Conservation (phyloP, 2,113 vertebrate species). For the Hyperoodon ampullatus region DNA sequence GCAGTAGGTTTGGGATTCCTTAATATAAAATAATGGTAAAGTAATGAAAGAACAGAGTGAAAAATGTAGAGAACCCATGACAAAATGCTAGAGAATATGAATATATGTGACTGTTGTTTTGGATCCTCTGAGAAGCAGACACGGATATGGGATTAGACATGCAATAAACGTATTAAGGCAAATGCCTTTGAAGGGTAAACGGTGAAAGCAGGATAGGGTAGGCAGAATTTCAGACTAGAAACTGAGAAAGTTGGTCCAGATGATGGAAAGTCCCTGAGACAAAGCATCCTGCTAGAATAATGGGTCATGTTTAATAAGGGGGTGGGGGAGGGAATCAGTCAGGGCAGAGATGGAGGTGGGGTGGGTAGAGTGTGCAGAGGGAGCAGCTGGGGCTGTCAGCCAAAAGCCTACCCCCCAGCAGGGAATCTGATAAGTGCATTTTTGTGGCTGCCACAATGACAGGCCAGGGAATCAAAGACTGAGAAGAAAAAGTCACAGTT, state of each 20-base stretch:
- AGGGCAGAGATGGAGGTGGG: fast-evolving
- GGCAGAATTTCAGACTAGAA: neutral
- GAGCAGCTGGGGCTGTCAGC: neutral
- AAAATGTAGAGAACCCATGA: neutral
- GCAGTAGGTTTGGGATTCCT: neutral
- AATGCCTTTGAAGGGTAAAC: neutral
- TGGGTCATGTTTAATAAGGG: neutral
- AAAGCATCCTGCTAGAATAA: neutral
- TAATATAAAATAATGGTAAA: neutral
- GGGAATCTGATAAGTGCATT: neutral
- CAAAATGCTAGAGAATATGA: neutral
- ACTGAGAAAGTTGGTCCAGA: neutral
- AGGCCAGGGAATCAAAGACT: neutral
- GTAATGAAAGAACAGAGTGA: neutral
- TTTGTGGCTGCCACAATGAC: neutral
- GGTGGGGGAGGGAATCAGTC: too few relatives aligned
- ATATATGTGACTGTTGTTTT: neutral
- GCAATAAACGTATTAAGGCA: neutral
- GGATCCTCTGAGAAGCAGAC: neutral
- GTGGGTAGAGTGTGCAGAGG: neutral
- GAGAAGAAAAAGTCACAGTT: neutral
- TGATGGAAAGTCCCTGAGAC: neutral
- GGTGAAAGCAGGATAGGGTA: neutral
- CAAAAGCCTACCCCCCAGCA: neutral
- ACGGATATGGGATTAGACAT: neutral